Evolutionary conservation across 1,140 invertebrate species (phyloP), one percentile per base, ranked within the genome.

Genomic region (Holcopasites calliopsidis): DNA sequence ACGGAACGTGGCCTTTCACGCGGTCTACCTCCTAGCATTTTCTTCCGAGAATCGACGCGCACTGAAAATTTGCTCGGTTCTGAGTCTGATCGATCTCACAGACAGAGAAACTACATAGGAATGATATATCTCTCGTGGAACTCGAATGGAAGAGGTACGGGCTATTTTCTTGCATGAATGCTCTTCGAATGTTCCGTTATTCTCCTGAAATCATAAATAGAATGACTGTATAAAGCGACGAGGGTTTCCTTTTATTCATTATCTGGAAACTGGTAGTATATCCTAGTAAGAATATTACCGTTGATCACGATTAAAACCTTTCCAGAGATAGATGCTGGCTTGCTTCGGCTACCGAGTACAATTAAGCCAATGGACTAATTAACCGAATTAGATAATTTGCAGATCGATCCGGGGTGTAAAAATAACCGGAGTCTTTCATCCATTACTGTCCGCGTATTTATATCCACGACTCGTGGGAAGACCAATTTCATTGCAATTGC

Each of bases 291-390:
- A 47, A 64, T 6, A 21, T 5, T 47, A 33, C 16, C 28, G 35
- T 47, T 64, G 60, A 64, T 64, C 49, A 40, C 31, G 60, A 64
- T 64, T 64, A 64, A 23, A 47, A 28, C n/a, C 40, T 26, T 40
- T 3, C 18, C 0, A 16, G 21, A 18, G 8, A 4, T 21, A 4
- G 54, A 55, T 21, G 38, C 28, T 44, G 40, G 60, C 18, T 18
- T 26, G 28, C 23, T 42, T 61, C 23, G 16, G 42, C n/a, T 47
- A 6, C 5, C n/a, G 26, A 21, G 47, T 16, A 86, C 87, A 88
- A 90, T 88, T 88, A 88, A 77, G 73, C 54, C 87, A 90, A 91
- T 91, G 89, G 89, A 86, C 87, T 88, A 89, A 91, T 91, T 90
- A 88, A 88, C 83, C 72, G 83, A 91, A 91, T 91, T 88, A 88